Base-by-base conservation (phyloP, 2,113 vertebrate genomes). In the Cyprinus carpio region DNA sequence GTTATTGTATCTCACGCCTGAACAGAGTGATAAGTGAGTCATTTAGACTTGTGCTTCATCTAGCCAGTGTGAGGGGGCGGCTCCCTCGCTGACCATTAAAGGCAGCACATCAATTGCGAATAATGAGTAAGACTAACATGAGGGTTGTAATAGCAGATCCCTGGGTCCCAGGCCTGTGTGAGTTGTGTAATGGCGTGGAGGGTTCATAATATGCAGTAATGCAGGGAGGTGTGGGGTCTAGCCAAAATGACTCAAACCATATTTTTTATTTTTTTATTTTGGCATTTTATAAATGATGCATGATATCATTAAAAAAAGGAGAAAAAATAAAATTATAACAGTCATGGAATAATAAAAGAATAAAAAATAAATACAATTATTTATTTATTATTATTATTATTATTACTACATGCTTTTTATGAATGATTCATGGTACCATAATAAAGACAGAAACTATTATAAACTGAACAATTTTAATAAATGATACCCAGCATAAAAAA, bases 101-200 rank as follows among this genome's bases (percentile, higher is more conserved):
- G 67, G 60, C 31, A 29, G 34, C 77, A 80, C 46, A 82, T 84
- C 81, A 87, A 82, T 86, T 77, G 84, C 72, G 13, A 87, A 87
- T 82, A 85, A 85, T 37, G 82, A 84, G 46, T 69, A 79, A 29
- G 81, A 67, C 60, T 82, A 77, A 75, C 64, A 79, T 7, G 2
- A 51, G 78, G 43, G 49, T 67, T 76, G 84, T 65, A 43, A 77
- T 84, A 65, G 72, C 75, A 27, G 54, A 58, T 84, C 72, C 43
- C 60, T 56, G 23, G 54, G 81, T 64, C 80, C 29, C 18, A 86
- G 71, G 81, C 80, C 74, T 23, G 54, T 18, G 75, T 76, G 31
- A 76, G 84, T 80, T 83, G 75, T 82, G 79, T 64, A 34, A 75
- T 8, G 27, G 37, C 7, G 46, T 51, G 82, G 83, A 67, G 62